These are phyloP conservation scores for Sorex maritimensis DNA, from an alignment of 2,797 vertebrate species.

Conservation along the genomic window DNA sequence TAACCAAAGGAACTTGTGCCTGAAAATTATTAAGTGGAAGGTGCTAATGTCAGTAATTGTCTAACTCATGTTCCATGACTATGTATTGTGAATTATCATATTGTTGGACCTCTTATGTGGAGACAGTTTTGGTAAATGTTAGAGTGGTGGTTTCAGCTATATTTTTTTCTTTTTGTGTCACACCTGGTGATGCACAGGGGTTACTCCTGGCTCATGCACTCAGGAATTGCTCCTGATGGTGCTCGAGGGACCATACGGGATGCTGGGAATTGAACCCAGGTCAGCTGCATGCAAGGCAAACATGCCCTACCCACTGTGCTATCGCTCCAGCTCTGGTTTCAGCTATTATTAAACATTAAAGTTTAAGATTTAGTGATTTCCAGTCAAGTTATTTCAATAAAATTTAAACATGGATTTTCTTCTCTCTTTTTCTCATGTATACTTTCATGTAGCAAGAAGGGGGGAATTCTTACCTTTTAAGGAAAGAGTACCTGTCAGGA, in stretches of 20 bases:
- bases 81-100: not conserved
- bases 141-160: not conserved
- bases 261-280: not conserved
- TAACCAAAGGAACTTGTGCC: not conserved
- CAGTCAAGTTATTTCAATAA: not conserved
- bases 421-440: not conserved
- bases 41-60: not conserved
- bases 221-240: too few species aligned
- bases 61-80: not conserved
- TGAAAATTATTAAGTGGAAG: not conserved
- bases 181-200: too few species aligned
- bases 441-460: conserved; percentile 17
- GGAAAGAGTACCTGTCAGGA: not conserved
- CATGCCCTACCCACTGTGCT: too few species aligned
- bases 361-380: conserved; percentile 34
- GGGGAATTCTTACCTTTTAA: conserved; percentile 25
- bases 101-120: not conserved
- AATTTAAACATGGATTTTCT: conserved; percentile 20
- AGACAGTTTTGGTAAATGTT: conserved; percentile 18
- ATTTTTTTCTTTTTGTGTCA: too few species aligned
- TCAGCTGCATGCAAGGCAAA: too few species aligned
- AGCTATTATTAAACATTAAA: conserved; percentile 22
- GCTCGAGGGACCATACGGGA: too few species aligned
- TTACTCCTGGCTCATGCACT: too few species aligned
- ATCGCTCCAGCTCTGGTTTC: too few species aligned